Conservation (phyloP, 1,140 invertebrate species). For the Drosophila navojoa region DNA sequence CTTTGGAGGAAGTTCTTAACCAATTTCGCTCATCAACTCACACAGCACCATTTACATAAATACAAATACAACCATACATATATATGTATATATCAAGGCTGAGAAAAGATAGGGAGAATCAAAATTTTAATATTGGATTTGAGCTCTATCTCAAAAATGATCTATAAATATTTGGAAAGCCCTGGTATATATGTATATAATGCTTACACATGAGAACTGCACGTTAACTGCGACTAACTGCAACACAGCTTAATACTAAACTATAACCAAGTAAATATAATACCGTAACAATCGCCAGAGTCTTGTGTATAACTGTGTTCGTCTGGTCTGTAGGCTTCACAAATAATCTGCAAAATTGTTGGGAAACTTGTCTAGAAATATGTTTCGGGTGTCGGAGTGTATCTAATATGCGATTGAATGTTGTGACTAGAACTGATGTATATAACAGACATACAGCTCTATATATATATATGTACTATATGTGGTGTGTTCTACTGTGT, state of each 20-base stretch:
- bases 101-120: too few species aligned
- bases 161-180: background rate
- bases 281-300: conserved; percentile 5
- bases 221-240: conserved; percentile 47
- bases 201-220: conserved; percentile 21
- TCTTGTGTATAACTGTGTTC: conserved; percentile 1
- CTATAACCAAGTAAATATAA: background rate
- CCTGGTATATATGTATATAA: background rate
- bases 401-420: conserved; percentile 17
- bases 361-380: background rate
- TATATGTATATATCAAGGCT: background rate
- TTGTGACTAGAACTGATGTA: conserved; percentile 18
- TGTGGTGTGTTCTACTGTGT: conserved; percentile 61
- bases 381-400: conserved; percentile 1
- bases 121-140: too few species aligned
- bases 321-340: background rate
- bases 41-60: conserved; percentile 19
- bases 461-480: conserved; percentile 19
- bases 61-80: background rate
- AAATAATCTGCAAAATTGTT: background rate
- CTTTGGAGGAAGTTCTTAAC: conserved; percentile 39
- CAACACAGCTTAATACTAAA: conserved; percentile 47
- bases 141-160: too few species aligned
- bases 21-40: conserved; percentile 8
- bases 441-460: conserved; percentile 2